phyloP scores from a whole-genome alignment of 37 sponge, comb jelly and placozoan species.

The Agelas oroides region DNA sequence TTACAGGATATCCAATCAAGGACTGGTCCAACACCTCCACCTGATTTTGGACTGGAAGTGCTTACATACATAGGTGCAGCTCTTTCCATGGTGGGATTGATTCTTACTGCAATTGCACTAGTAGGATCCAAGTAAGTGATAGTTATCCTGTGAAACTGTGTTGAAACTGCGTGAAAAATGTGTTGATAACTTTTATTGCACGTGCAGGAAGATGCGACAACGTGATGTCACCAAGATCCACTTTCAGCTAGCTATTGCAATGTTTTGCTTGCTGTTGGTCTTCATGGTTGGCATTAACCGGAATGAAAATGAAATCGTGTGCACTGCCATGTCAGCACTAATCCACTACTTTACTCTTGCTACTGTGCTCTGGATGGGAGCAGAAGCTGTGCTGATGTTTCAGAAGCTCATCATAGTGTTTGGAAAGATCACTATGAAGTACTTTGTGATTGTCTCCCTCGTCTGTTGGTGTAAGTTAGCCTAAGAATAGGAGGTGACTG shows the following conservation, averaged over 20 bases:
- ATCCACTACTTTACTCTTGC: conserved; percentile 51
- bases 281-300: conserved; percentile 51
- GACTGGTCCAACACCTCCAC: too few relatives aligned
- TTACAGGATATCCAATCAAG: too few relatives aligned
- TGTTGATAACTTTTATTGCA: neutral
- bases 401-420: conserved; percentile 46
- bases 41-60: conserved; percentile 8
- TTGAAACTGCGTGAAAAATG: too few relatives aligned
- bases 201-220: conserved; percentile 27
- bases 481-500: too few relatives aligned
- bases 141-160: too few relatives aligned
- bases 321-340: conserved; percentile 33
- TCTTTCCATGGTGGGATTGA: conserved; percentile 32
- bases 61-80: conserved; percentile 31
- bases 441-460: conserved; percentile 25
- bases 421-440: neutral
- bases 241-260: conserved; percentile 29
- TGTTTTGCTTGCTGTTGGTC: conserved; percentile 40
- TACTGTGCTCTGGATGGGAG: conserved; percentile 55
- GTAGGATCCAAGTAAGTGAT: conserved; percentile 26
- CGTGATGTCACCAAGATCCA: conserved; percentile 36
- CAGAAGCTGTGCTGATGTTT: conserved; percentile 48
- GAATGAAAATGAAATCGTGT: conserved; percentile 19
- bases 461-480: conserved; percentile 50
- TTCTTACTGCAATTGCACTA: conserved; percentile 9